Conservation (phyloP, 2,888 invertebrate genomes). For the Sepiola atlantica region DNA sequence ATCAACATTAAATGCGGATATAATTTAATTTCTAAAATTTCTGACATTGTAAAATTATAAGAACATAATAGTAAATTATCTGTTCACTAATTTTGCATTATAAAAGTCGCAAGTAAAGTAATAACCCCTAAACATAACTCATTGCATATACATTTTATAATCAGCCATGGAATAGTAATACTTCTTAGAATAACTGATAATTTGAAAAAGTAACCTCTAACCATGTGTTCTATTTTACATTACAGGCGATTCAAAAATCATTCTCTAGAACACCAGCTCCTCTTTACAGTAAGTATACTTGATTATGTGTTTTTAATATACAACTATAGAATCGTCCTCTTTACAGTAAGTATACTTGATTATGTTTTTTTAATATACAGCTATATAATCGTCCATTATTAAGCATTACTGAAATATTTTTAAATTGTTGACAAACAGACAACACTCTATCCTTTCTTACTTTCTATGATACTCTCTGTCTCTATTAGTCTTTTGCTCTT, state of each 20-base stretch:
- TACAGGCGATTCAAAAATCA: slow-evolving; percentile 66
- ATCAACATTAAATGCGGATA: no score
- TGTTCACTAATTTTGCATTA: no score
- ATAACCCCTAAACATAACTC: no score
- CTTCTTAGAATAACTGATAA: not conserved
- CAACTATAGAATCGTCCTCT: not conserved
- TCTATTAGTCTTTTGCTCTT: not conserved
- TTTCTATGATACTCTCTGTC: not conserved
- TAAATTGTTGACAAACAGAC: no score
- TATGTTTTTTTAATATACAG: not conserved
- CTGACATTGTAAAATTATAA: no score
- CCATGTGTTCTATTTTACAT: slow-evolving; percentile 46
- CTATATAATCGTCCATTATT: not conserved
- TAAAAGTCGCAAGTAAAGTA: no score
- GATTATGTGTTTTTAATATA: not conserved
- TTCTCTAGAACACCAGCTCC: slow-evolving; percentile 67
- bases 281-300: slow-evolving; percentile 61
- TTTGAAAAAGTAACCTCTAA: not conserved
- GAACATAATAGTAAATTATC: no score
- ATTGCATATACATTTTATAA: no score
- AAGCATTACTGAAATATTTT: no score
- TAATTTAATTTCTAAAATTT: no score
- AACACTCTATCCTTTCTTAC: not conserved
- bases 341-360: no score
- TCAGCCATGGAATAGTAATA: no score